Evolutionary conservation across 1,140 invertebrate species (phyloP), one percentile per base, ranked within the genome.

Genomic region (Drosophila tristis): DNA sequence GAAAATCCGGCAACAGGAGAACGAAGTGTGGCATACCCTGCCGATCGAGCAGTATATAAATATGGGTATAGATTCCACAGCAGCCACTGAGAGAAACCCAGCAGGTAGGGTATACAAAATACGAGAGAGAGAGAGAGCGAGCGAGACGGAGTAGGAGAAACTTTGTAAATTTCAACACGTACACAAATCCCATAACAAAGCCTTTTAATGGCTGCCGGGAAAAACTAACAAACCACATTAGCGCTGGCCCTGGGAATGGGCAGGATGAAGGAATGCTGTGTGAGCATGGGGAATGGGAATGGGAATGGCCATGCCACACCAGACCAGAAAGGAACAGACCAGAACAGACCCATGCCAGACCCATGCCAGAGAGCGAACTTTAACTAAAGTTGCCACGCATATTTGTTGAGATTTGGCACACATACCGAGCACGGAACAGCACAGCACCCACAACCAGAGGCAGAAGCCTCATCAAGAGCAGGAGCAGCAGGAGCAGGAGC

Each of bases 201-300:
- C 82, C 82, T 84, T 87, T 89, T 87, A 87, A 87, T 87, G 84
- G 79, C 82, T 79, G 65, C 79, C 78, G 44, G 53, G 61, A 87
- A 86, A 78, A 87, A 86, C 81, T 87, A 86, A 86, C 82, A 87
- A 86, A 82, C 78, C 84, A 78, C 82, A 86, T 86, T 86, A 86
- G 82, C 78, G 75, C 45, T 23, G 54, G 55, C 9, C 26, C 11
- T 15, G 31, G 44, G 44, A 45, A 42, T 62, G 49, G 63, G 35
- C 64, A 53, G 25, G 51, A 16, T 44, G 42, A 43, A 20, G 20
- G 20, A 23, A 20, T 20, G 20, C 20, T 20, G 20, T 20, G 20
- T 2, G 20, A 20, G 20, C 20, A 20, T 20, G 20, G 11, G 20
- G 4, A 31, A 31, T 23, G 9, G 29, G 3, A 5, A 15, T 31